Percentiles rank a stretch among this genome's conserved stretches.
Evolutionary conservation across 2,888 invertebrate genomes (phyloP).

Genomic region (Andrena dorsata): DNA sequence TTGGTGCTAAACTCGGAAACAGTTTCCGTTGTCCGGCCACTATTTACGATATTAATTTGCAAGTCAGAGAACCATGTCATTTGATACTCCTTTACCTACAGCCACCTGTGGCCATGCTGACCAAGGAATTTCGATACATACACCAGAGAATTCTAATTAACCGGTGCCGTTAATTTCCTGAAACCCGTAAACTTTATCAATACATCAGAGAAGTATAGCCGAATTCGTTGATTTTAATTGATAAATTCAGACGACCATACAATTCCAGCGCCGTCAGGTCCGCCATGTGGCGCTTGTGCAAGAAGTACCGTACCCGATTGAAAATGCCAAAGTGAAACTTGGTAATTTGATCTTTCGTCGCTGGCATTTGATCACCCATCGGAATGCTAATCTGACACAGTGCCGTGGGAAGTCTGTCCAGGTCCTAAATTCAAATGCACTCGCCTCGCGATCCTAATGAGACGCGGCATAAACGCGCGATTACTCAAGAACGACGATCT

Average conservation of each 20-base stretch:
- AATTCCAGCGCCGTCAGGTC: background rate
- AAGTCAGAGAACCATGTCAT: background rate
- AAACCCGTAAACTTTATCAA: background rate
- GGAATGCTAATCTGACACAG: slow-evolving; percentile 27
- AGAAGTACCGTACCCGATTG: background rate
- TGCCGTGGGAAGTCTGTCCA: background rate
- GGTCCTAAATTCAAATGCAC: background rate
- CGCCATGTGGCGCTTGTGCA: background rate
- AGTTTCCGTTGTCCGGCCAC: background rate
- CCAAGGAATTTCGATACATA: background rate
- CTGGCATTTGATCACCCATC: slow-evolving; percentile 38
- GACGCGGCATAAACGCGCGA: background rate
- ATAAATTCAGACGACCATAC: background rate
- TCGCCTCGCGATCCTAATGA: background rate
- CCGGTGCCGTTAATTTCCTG: background rate
- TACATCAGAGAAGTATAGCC: background rate
- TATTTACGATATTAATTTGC: background rate
- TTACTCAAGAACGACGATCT: slow-evolving; percentile 8
- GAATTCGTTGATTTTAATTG: background rate
- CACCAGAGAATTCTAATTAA: background rate
- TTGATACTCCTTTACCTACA: background rate
- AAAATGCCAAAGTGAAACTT: slow-evolving; percentile 37
- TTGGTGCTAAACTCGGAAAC: background rate
- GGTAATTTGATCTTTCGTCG: slow-evolving; percentile 39
- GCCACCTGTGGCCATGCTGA: background rate